A percentile compares a stretch with the other conserved stretches of the same genome.
These are phyloP conservation scores for Frankliniella intonsa DNA, from an alignment of 2,888 invertebrate genomes.

Conservation along the genomic window DNA sequence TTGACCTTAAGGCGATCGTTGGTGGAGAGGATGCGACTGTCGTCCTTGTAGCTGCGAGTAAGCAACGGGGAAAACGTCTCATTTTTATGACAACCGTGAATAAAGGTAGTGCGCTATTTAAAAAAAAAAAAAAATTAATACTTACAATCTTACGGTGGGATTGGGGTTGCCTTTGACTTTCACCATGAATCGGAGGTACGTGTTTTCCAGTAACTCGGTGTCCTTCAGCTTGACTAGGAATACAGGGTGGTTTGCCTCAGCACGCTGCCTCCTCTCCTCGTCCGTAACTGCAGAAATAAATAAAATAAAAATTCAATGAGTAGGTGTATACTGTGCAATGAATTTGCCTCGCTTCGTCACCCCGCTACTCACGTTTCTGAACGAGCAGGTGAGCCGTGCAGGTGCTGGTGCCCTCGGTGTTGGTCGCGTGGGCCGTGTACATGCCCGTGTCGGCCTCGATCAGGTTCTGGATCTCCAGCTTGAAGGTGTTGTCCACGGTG, in stretches of 20 bases:
- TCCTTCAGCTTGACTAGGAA: slow-evolving; percentile 82
- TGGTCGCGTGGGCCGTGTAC: slow-evolving; percentile 84
- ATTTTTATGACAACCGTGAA: too few relatives aligned
- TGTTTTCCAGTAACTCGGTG: slow-evolving; percentile 80
- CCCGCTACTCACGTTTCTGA: slow-evolving; percentile 78
- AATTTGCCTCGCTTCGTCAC: too few relatives aligned
- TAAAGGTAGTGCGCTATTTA: too few relatives aligned
- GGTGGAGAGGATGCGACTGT: slow-evolving; percentile 62
- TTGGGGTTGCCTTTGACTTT: slow-evolving; percentile 83
- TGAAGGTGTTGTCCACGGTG: slow-evolving; percentile 58
- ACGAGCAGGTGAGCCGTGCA: slow-evolving; percentile 85
- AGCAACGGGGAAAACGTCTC: too few relatives aligned
- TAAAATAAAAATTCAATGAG: not conserved
- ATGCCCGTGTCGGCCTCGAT: slow-evolving; percentile 74
- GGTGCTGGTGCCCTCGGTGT: slow-evolving; percentile 70
- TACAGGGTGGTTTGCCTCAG: slow-evolving; percentile 70
- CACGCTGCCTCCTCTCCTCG: slow-evolving; percentile 65
- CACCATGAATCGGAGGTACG: slow-evolving; percentile 82
- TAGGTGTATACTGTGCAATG: too few relatives aligned
- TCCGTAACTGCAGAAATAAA: slow-evolving; percentile 56
- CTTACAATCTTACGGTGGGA: slow-evolving; percentile 88
- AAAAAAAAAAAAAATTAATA: slow-evolving; percentile 41
- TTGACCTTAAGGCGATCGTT: slow-evolving; percentile 66
- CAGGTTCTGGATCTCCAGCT: slow-evolving; percentile 70
- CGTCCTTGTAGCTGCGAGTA: slow-evolving; percentile 70